Evolutionary conservation across 2,113 vertebrate genomes (phyloP), one percentile per base, ranked within the genome.

Genomic region (Crypturellus undulatus): DNA sequence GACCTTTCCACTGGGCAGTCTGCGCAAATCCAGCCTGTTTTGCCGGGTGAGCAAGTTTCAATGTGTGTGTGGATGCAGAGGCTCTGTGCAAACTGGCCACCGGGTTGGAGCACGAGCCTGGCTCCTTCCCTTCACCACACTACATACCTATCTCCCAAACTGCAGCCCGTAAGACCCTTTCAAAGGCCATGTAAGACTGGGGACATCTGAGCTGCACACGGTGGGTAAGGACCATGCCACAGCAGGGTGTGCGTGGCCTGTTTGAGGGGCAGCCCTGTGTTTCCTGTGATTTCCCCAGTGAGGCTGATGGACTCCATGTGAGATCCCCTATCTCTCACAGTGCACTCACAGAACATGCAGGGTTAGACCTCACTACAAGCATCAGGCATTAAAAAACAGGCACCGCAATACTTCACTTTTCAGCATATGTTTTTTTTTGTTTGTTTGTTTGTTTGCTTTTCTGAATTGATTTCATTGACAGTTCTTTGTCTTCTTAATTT

Each of bases 291-390:
- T 58, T 58, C 54, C 54, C 28, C 16, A 58, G 54, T 0, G 84
- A 84, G 18, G 22, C 18, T 79, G 43, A 58, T 43, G 42, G 42
- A 42, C 3, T 5, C 4, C 0, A 0, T 30, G 38, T 18, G 58
- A 68, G 52, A 49, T 42, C 36, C 51, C 20, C 6, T 54, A 21
- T 28, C 6, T 11, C 18, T n/a, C 1, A 3, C 3, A 30, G 15
- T 4, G 26, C 28, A 11, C 1, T 30, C 12, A 42, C 4, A 0
- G 3, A 34, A 47, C 5, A 65, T 42, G 24, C 3, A 32, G 36
- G 2, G 7, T 30, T 10, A 32, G 26, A 42, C 1, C 4, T 30
- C 9, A 84, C 20, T 59, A 20, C 36, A 45, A 21, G 26, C 34
- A 36, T 6, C 38, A 49, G 73, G 43, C 62, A 58, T 22, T 24